These are phyloP conservation scores for Cynopterus sphinx DNA, from an alignment of 2,797 vertebrate species.

Conservation along the genomic window DNA sequence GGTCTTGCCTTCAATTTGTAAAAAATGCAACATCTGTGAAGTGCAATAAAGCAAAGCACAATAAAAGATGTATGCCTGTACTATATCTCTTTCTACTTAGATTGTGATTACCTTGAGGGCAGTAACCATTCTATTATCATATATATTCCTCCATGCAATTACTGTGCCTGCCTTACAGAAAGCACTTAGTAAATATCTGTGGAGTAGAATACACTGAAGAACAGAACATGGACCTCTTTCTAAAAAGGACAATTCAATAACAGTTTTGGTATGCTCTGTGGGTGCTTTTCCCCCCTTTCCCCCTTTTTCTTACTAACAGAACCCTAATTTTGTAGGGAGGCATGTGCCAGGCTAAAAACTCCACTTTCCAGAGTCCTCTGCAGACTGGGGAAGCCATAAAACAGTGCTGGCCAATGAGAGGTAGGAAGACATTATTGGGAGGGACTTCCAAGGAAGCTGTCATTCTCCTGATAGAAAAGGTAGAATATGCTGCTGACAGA, in stretches of 20 bases:
- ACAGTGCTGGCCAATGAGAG: neutral
- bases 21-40: neutral
- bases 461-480: neutral
- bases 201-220: neutral
- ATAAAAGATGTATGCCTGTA: neutral
- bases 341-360: neutral
- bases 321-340: neutral
- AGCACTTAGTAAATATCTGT: neutral
- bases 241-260: neutral
- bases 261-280: neutral
- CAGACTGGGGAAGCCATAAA: neutral
- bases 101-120: neutral
- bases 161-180: neutral
- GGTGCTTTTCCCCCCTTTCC: neutral
- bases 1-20: neutral
- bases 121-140: neutral
- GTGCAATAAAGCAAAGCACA: neutral
- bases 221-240: neutral
- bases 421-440: neutral
- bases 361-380: neutral
- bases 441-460: neutral
- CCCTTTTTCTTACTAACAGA: neutral
- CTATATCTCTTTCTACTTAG: neutral
- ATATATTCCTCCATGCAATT: neutral
- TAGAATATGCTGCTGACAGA: neutral